Percentiles rank a stretch among this genome's conserved stretches.
Evolutionary conservation across 1,140 invertebrate species (phyloP).

Genomic region (Stegodyphus mimosarum): DNA sequence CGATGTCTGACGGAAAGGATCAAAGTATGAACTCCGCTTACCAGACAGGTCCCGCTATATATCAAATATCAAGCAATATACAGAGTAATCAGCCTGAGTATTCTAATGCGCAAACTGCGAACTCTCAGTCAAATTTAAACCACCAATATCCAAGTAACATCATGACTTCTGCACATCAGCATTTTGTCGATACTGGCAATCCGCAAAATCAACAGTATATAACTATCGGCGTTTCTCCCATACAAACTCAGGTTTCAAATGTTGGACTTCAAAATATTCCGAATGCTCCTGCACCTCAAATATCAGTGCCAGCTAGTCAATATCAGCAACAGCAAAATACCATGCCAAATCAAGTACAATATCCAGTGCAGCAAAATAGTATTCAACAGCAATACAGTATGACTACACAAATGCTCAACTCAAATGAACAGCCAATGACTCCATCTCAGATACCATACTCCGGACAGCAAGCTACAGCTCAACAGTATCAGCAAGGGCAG

Average conservation of each 20-base stretch:
- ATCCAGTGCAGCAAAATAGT: background rate
- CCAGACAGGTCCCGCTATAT: background rate
- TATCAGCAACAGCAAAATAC: background rate
- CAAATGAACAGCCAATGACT: too few relatives aligned
- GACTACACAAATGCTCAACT: too few relatives aligned
- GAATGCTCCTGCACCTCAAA: too few relatives aligned
- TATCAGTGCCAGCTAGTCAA: background rate
- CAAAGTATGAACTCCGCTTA: background rate
- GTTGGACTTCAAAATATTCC: too few relatives aligned
- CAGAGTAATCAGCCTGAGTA: background rate
- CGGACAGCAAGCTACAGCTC: too few relatives aligned
- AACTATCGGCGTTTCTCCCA: conserved; percentile 24
- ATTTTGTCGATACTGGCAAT: background rate
- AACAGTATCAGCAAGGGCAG: too few relatives aligned
- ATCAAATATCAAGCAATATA: background rate
- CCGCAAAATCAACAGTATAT: conserved; percentile 27
- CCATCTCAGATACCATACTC: too few relatives aligned
- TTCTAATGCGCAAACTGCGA: background rate
- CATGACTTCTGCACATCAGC: background rate
- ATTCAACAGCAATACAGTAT: background rate
- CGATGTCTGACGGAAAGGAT: background rate
- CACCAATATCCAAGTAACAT: background rate
- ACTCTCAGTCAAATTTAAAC: background rate
- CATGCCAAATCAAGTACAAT: background rate
- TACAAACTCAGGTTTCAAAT: background rate